A percentile compares a stretch with the other conserved stretches of the same genome.
These are phyloP conservation scores for Bos javanicus DNA, from an alignment of 2,113 vertebrate genomes.

Conservation along the genomic window DNA sequence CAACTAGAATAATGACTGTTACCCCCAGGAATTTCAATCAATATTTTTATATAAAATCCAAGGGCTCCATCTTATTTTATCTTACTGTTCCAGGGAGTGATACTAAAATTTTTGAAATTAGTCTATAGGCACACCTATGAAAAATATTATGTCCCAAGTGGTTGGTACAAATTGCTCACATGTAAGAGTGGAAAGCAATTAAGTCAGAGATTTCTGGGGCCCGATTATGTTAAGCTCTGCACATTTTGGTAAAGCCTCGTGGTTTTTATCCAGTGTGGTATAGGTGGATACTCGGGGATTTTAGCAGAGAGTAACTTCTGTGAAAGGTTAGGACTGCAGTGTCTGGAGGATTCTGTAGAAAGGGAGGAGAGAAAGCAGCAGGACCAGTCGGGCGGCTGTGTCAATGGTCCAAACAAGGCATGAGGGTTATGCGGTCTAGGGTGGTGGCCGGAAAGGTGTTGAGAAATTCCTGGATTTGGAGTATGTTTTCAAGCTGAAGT, in stretches of 20 bases:
- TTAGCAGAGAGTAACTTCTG: not conserved
- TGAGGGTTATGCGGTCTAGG: not conserved
- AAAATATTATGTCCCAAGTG: not conserved
- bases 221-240: not conserved
- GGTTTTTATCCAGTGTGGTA: not conserved
- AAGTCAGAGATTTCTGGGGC: not conserved
- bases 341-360: not conserved
- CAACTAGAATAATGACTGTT: not conserved
- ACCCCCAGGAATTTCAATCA: not conserved
- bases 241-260: not conserved
- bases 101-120: not conserved
- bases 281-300: not conserved
- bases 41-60: not conserved
- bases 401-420: not conserved
- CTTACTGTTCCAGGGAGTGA: not conserved
- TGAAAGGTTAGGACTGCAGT: not conserved
- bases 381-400: not conserved
- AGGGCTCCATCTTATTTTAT: not conserved
- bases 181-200: not conserved
- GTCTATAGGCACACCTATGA: not conserved
- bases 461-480: not conserved
- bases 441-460: not conserved
- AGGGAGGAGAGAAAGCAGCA: not conserved
- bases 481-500: not conserved
- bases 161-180: not conserved